Conservation (phyloP, 2,888 invertebrate genomes). For the Hypercompe scribonia region DNA sequence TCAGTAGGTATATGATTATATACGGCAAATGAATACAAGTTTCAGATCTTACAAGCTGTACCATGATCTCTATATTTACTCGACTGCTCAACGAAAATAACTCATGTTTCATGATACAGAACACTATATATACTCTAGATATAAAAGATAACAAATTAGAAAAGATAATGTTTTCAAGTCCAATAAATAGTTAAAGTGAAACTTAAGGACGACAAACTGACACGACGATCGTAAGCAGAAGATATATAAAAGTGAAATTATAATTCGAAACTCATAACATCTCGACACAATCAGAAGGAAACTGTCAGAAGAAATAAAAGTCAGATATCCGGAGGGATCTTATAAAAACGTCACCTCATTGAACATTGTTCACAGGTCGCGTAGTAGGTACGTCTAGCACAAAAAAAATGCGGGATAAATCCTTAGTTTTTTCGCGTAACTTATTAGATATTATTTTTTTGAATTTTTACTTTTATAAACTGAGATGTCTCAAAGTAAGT, state of each 20-base stretch:
- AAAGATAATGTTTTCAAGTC: not conserved
- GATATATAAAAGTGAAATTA: conserved; percentile 29
- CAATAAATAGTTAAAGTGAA: not conserved
- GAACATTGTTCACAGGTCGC: conserved; percentile 62
- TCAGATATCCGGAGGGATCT: conserved; percentile 50
- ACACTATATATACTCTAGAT: too few relatives aligned
- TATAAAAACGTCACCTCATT: conserved; percentile 62
- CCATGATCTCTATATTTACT: too few relatives aligned
- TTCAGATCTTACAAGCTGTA: too few relatives aligned
- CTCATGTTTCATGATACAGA: too few relatives aligned
- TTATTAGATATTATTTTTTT: not conserved
- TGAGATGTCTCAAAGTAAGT: not conserved
- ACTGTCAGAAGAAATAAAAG: conserved; percentile 56
- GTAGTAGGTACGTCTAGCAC: conserved; percentile 38
- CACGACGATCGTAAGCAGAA: conserved; percentile 22
- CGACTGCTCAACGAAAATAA: too few relatives aligned
- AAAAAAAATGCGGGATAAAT: conserved; percentile 18
- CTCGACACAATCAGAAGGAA: conserved; percentile 47
- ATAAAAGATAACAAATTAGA: too few relatives aligned
- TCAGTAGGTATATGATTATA: too few relatives aligned
- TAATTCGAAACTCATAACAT: conserved; percentile 38
- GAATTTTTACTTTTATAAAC: not conserved
- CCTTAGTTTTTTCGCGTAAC: not conserved
- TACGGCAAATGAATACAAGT: too few relatives aligned
- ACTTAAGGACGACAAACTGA: not conserved